Base-by-base conservation (phyloP, 1,140 invertebrate species). In the Sinella curviseta region DNA sequence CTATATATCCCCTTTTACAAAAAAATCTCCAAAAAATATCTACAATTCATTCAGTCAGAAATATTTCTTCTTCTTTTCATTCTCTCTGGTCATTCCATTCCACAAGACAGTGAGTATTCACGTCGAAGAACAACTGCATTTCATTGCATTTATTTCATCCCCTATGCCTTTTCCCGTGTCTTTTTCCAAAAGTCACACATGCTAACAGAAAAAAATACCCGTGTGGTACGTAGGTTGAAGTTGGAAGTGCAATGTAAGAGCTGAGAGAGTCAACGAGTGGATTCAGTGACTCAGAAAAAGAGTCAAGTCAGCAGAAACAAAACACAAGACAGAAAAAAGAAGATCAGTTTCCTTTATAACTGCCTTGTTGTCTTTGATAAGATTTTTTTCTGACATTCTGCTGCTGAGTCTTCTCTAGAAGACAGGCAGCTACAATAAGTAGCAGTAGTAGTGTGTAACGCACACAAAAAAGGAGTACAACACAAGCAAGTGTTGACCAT, bases 211-310 rank as follows among this genome's bases (percentile, higher is more conserved):
- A n/a, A n/a, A 14, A 60, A 60, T 8, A 24, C 39, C 4, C 24
- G 24, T 60, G n/a, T n/a, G n/a, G n/a, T n/a, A n/a, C n/a, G n/a
- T n/a, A n/a, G n/a, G n/a, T n/a, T n/a, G n/a, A n/a, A n/a, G n/a
- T n/a, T n/a, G n/a, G n/a, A n/a, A 60, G 24, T 60, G 55, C n/a
- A 60, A 60, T 48, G 39, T 48, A 48, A 24, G 55, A 60, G 12
- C 3, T 24, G n/a, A 24, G 24, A 60, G 55, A 60, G 14, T 60
- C 24, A 24, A 60, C 8, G 55, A 60, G n/a, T n/a, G 55, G 55
- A 60, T 60, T 70, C 65, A 70, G 65, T 70, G 65, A 70, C 65
- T 70, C 65, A 70, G 65, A 70, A 70, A 70, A 70, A 70, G 26
- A 70, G 65, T 70, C 65, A 70, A 70, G 28, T 70, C 65, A 70